A percentile compares a stretch with the other conserved stretches of the same genome.
These are phyloP conservation scores for Eptesicus fuscus DNA, from an alignment of 2,113 vertebrate genomes.

Conservation along the genomic window DNA sequence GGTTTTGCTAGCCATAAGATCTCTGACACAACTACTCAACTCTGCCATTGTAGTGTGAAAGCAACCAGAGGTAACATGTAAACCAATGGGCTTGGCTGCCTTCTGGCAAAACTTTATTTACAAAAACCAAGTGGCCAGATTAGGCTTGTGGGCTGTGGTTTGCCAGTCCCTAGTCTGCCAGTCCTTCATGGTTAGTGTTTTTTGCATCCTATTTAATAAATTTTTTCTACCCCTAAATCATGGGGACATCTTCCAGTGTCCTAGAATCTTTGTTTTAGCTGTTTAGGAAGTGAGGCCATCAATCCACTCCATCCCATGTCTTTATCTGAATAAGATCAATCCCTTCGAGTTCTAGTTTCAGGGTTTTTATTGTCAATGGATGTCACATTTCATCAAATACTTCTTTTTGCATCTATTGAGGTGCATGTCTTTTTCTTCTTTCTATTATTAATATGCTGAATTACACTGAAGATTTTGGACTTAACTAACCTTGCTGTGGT, in stretches of 20 bases:
- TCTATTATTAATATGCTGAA: background rate
- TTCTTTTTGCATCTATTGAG: background rate
- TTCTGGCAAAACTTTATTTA: background rate
- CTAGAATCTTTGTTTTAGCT: background rate
- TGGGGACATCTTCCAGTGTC: background rate
- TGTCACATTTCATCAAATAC: background rate
- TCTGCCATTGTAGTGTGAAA: background rate
- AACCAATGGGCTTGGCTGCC: background rate
- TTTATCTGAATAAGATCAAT: background rate
- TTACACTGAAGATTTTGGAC: background rate
- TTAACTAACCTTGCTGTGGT: background rate
- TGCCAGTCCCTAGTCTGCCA: background rate
- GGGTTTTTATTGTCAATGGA: background rate
- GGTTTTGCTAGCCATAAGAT: background rate
- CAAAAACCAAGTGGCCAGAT: background rate
- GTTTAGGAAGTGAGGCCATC: background rate
- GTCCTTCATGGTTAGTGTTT: background rate
- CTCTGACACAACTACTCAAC: background rate
- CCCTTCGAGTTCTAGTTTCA: background rate
- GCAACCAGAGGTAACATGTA: background rate
- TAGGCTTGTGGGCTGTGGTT: background rate
- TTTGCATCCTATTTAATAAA: background rate
- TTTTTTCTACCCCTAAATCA: background rate
- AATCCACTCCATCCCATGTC: background rate
- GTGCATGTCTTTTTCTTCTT: background rate